Conservation (phyloP, 35 echinoderm and acorn worm species). For the Heliocidaris erythrogramma region DNA sequence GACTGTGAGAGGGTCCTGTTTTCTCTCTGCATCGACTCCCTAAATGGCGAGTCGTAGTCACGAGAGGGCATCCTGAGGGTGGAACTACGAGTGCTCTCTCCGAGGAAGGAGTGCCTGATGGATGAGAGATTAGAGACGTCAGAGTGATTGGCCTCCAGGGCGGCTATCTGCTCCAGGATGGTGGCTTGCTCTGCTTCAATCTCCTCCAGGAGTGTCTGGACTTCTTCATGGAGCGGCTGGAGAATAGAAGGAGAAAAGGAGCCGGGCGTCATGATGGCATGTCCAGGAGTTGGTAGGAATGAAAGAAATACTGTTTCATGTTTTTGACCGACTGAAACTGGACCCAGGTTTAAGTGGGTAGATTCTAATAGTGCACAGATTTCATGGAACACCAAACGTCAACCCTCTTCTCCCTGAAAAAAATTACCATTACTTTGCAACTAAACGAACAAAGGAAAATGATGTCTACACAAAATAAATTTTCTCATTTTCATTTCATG, state of each 20-base stretch:
- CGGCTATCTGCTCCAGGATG: not conserved
- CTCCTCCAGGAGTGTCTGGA: conserved; percentile 65
- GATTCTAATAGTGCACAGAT: no score
- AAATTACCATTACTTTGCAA: no score
- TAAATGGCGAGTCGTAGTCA: not conserved
- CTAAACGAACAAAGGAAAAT: no score
- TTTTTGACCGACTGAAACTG: no score
- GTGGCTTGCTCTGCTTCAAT: conserved; percentile 67
- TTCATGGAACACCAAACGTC: no score
- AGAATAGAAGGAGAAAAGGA: conserved; percentile 3
- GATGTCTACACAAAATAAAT: no score
- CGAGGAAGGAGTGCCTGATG: not conserved
- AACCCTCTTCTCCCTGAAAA: no score
- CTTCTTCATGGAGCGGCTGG: conserved; percentile 81
- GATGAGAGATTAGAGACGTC: conserved; percentile 13
- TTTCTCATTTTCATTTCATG: no score
- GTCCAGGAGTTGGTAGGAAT: no score
- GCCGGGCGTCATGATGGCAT: not conserved
- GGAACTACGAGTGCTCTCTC: not conserved
- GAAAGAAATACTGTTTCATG: no score
- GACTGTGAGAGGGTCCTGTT: not conserved
- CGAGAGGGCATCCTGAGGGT: not conserved
- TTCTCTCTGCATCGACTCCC: not conserved
- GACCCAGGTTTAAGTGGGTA: no score
- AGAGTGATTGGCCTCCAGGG: not conserved